These are phyloP conservation scores for Stegana nigrithorax DNA, from an alignment of 2,888 invertebrate genomes.

Conservation along the genomic window DNA sequence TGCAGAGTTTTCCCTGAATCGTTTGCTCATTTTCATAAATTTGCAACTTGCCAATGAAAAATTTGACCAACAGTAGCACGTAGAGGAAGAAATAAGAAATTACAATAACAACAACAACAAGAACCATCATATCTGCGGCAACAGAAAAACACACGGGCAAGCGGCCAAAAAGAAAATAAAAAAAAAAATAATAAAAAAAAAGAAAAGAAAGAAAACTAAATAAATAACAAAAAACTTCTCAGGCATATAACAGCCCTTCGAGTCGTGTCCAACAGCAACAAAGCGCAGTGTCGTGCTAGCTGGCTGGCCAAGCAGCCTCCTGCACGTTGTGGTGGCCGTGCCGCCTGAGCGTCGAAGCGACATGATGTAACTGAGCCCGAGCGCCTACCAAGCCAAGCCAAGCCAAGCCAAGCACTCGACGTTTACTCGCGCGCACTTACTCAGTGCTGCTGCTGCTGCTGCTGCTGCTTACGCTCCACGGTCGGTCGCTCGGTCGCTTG, in stretches of 20 bases:
- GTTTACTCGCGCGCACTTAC: conserved; percentile 14
- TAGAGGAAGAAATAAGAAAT: conserved; percentile 1
- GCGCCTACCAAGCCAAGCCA: background rate
- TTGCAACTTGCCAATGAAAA: conserved; percentile 36
- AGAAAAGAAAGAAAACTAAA: too few species aligned
- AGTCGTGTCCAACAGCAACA: background rate
- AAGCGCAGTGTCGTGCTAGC: background rate
- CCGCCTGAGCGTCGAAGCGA: background rate
- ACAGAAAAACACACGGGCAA: too few species aligned
- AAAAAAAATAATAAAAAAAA: conserved; percentile 31
- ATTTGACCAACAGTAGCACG: conserved; percentile 9
- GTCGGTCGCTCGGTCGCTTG: background rate
- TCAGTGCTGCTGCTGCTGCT: background rate
- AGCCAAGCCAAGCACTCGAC: background rate
- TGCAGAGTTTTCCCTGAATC: conserved; percentile 38
- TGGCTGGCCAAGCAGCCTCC: too few species aligned
- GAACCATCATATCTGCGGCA: too few species aligned
- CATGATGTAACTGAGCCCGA: background rate
- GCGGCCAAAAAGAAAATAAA: conserved; percentile 50
- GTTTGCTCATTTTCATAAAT: conserved; percentile 58
- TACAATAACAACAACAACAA: conserved; percentile 43
- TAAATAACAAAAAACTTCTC: background rate
- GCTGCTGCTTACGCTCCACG: background rate
- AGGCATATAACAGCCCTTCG: background rate
- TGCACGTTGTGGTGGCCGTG: background rate